phyloP scores from a whole-genome alignment of 2,888 invertebrate genomes.

The Pterostichus madidus region DNA sequence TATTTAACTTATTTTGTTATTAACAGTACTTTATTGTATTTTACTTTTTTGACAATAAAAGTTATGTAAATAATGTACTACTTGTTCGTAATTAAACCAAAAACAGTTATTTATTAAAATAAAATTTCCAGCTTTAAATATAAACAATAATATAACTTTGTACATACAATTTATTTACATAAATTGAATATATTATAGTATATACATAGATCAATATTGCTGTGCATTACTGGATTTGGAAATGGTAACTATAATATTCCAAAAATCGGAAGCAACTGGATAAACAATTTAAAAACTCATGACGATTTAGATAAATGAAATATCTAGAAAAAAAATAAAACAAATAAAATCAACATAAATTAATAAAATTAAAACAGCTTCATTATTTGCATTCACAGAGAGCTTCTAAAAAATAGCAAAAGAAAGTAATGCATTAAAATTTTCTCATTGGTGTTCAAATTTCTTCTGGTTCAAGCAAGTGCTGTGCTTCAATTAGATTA shows the following conservation, averaged over 20 bases:
- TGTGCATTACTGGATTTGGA: not conserved
- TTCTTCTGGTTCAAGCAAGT: conserved; percentile 75
- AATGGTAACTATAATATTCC: conserved; percentile 2
- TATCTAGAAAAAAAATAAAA: conserved; percentile 39
- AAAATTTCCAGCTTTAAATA: not conserved
- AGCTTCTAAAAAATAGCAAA: not conserved
- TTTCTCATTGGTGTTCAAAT: conserved; percentile 67
- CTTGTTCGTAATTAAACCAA: not conserved
- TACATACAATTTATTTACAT: conserved; percentile 18
- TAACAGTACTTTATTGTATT: conserved; percentile 16
- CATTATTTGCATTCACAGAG: not conserved
- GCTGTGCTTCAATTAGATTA: conserved; percentile 75
- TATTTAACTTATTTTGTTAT: conserved; percentile 39
- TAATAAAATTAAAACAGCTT: conserved; percentile 5
- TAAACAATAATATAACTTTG: not conserved
- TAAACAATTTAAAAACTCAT: conserved; percentile 1
- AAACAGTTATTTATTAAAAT: not conserved
- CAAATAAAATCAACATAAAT: conserved; percentile 20
- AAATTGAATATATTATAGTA: conserved; percentile 30
- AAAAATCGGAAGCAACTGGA: conserved; percentile 19
- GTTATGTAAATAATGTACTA: conserved; percentile 38
- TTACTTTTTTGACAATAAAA: conserved; percentile 35
- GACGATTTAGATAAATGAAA: conserved; percentile 6
- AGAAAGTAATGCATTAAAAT: conserved; percentile 1
- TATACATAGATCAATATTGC: conserved; percentile 38